Conservation (phyloP, 2,113 vertebrate species). For the Pachyramphus minor region DNA sequence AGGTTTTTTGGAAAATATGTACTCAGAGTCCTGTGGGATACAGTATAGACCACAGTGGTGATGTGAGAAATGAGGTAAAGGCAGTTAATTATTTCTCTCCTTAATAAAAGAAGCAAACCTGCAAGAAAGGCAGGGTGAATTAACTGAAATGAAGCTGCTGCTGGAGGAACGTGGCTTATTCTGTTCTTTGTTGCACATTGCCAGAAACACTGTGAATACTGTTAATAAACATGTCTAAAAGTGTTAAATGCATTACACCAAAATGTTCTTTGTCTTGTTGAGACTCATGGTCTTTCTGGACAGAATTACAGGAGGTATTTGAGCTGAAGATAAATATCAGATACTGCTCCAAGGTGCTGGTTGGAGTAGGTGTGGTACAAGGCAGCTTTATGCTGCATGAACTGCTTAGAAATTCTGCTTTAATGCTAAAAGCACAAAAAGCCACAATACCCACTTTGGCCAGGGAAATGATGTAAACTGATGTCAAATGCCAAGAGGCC, state of each 20-base stretch:
- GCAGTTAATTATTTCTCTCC: not conserved
- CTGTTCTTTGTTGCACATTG: not conserved
- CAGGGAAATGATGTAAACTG: not conserved
- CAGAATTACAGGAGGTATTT: constrained; percentile 14
- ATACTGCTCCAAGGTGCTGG: not conserved
- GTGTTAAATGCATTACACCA: not conserved
- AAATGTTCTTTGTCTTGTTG: not conserved
- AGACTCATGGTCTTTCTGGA: not conserved
- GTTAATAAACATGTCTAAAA: constrained; percentile 31
- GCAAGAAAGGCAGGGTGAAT: not conserved
- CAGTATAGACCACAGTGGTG: not conserved
- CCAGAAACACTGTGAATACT: constrained; percentile 12
- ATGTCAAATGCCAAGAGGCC: not conserved
- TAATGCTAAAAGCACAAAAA: not conserved
- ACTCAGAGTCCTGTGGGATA: not conserved
- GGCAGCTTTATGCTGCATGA: not conserved
- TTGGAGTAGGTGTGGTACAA: constrained; percentile 30
- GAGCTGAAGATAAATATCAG: not conserved
- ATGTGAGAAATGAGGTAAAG: not conserved
- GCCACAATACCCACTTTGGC: not conserved
- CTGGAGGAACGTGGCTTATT: not conserved
- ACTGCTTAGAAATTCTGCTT: not conserved
- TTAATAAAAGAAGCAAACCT: not conserved
- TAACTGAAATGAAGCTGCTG: not conserved
- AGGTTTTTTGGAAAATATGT: not conserved